phyloP scores from a whole-genome alignment of 1,140 invertebrate species.

The Anadara kagoshimensis region DNA sequence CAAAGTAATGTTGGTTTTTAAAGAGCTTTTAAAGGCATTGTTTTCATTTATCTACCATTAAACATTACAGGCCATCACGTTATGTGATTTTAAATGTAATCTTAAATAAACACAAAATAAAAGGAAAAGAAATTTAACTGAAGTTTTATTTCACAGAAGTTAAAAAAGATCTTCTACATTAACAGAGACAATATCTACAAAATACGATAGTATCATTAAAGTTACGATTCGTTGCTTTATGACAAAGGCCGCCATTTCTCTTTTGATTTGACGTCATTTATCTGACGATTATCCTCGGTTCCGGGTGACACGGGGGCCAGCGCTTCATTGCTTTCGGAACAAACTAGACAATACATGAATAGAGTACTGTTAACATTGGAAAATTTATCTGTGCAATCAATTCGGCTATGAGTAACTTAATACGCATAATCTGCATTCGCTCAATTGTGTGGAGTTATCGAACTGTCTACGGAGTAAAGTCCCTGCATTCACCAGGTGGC shows the following conservation, averaged over 20 bases:
- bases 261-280: conserved; percentile 36
- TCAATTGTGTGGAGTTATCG: conserved; percentile 30
- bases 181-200: conserved; percentile 18
- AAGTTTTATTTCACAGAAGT: background rate
- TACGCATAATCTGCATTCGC: conserved; percentile 21
- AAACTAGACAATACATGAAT: conserved; percentile 33
- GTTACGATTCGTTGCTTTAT: conserved; percentile 29
- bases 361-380: conserved; percentile 37
- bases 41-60: no score
- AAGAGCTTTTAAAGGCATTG: no score
- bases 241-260: conserved; percentile 33
- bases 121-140: no score
- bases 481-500: conserved; percentile 27
- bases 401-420: conserved; percentile 18
- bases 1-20: no score
- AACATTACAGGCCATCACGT: no score
- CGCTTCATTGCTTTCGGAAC: conserved; percentile 27
- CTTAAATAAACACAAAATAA: no score
- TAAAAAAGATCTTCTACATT: conserved; percentile 1
- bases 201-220: conserved; percentile 23
- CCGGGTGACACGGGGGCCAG: conserved; percentile 31
- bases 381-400: conserved; percentile 34
- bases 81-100: no score
- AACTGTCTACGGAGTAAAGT: conserved; percentile 21
- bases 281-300: conserved; percentile 26